Conservation (phyloP, 2,888 invertebrate genomes). For the Plusia festucae region DNA sequence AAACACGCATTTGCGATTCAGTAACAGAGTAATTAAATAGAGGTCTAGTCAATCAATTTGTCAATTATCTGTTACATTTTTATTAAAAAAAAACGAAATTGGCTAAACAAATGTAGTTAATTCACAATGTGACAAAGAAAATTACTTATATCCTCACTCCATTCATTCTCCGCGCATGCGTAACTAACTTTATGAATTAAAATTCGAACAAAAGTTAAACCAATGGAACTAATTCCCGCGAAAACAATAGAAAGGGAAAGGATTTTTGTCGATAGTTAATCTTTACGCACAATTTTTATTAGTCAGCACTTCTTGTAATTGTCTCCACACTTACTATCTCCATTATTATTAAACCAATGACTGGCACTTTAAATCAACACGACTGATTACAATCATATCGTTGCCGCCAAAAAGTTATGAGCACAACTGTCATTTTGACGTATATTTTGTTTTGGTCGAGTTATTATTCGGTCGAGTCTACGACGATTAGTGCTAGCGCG, state of each 20-base stretch:
- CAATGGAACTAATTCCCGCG: background rate
- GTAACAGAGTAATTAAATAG: too few species aligned
- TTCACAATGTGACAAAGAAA: background rate
- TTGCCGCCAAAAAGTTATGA: background rate
- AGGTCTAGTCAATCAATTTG: too few species aligned
- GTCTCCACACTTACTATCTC: background rate
- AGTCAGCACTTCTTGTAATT: background rate
- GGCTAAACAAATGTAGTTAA: background rate
- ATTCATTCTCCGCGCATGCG: slow-evolving; percentile 2
- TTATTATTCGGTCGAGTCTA: too few species aligned
- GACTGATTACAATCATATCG: background rate
- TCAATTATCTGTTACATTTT: background rate
- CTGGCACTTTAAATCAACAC: slow-evolving; percentile 7
- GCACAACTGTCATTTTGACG: background rate
- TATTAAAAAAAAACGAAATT: background rate
- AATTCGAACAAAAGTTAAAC: background rate
- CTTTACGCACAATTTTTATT: background rate
- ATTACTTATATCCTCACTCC: background rate
- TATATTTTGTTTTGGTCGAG: background rate
- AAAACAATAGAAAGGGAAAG: slow-evolving; percentile 1
- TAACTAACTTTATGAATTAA: slow-evolving; percentile 1
- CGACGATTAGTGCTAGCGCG: too few species aligned
- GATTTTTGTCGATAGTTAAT: background rate
- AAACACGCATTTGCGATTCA: too few species aligned
- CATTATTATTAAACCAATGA: background rate